Base-by-base conservation (phyloP, 2,113 vertebrate genomes). In the Callospermophilus lateralis region DNA sequence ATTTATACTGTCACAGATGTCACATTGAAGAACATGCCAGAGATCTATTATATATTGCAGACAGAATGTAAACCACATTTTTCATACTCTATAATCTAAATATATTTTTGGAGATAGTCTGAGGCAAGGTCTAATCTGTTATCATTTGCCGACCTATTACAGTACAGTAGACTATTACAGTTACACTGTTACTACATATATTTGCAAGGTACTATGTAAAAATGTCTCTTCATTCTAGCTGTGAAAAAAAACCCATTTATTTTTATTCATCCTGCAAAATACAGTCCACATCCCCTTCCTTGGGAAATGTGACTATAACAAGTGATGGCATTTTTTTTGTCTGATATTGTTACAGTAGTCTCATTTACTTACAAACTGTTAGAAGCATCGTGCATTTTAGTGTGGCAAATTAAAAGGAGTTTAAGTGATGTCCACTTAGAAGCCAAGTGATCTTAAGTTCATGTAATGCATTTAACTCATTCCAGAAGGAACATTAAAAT, bases 51-150 rank as follows among this genome's bases (percentile, higher is more conserved):
- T 78, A 37, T 83, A 76, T 77, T 65, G 89, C 24, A 68, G 20
- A 89, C 28, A 96, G 94, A 19, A 93, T 95, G 39, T 83, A 97
- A 97, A 70, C 89, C 92, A 67, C 51, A 61, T 76, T 95, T 93
- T 84, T 95, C 97, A 97, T 81, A 55, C 16, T 85, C 70, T 96
- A 63, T 97, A 96, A 85, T 84, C 11, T 61, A 97, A 26, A 79
- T 88, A 51, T 78, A 93, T 93, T 94, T 81, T 67, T 96, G 72
- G 84, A 97, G 45, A 53, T 58, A 94, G 70, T 53, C 28, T 30
- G 39, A 96, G 91, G 26, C 79, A 96, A 73, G 45, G 68, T 97
- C 51, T 70, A 65, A 39, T 85, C 89, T 96, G 67, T 91, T 32
- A 67, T 65, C 81, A 30, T n/a, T 93, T 95, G 92, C 76, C 84